These are phyloP conservation scores for Gallinago solitaria DNA, from an alignment of 2,797 vertebrate species.

Conservation along the genomic window DNA sequence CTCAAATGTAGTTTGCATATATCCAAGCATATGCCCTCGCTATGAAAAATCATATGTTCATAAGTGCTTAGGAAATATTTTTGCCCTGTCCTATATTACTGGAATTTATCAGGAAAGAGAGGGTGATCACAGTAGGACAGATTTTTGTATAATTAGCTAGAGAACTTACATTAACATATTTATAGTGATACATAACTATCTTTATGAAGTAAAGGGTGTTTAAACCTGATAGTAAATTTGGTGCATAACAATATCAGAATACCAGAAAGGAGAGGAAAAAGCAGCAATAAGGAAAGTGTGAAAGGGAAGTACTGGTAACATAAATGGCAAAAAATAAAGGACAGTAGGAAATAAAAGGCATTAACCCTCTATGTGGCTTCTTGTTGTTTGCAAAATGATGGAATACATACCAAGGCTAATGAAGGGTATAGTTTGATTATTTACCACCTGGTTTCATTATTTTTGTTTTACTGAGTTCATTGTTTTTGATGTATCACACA, in stretches of 20 bases:
- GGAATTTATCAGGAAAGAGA: background rate
- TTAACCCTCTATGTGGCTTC: background rate
- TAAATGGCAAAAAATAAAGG: background rate
- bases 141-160: background rate
- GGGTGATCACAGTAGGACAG: background rate
- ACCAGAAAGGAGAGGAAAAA: background rate
- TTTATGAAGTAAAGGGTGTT: background rate
- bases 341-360: background rate
- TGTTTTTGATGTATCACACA: background rate
- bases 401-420: background rate
- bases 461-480: background rate
- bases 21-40: background rate
- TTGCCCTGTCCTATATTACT: background rate
- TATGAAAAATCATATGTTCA: background rate
- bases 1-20: background rate
- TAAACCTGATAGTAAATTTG: background rate
- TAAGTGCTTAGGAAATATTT: background rate
- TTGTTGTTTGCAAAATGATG: background rate
- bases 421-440: conserved; percentile 15
- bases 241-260: background rate
- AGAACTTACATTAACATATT: background rate
- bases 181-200: background rate
- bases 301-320: background rate
- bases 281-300: background rate
- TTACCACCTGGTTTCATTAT: background rate